These are phyloP conservation scores for Drosophila setosimentum DNA, from an alignment of 2,888 invertebrate genomes.

Conservation along the genomic window DNA sequence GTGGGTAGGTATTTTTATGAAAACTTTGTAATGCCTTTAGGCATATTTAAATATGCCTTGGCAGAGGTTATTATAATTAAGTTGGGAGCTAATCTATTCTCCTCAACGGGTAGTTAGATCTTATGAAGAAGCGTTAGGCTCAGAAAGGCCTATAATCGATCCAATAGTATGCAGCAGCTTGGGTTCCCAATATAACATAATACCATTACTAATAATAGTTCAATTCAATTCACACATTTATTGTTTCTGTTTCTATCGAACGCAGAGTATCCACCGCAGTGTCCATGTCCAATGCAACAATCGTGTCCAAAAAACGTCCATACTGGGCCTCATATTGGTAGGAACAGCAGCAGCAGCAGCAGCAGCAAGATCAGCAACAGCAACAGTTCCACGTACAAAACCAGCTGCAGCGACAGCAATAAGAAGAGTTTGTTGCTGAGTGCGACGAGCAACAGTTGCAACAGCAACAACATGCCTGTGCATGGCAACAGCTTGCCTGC, in stretches of 20 bases:
- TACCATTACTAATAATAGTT: no score
- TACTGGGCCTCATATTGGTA: constrained; percentile 99
- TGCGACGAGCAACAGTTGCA: constrained; percentile 71
- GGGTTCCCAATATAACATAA: background rate
- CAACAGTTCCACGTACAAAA: constrained; percentile 36
- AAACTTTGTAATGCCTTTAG: background rate
- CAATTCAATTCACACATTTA: background rate
- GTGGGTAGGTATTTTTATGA: background rate
- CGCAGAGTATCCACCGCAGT: constrained; percentile 87
- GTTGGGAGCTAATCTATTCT: background rate
- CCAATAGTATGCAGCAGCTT: background rate
- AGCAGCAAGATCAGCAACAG: constrained; percentile 54
- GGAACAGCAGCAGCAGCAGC: constrained; percentile 88
- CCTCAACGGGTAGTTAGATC: background rate
- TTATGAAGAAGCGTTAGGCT: background rate
- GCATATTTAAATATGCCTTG: background rate
- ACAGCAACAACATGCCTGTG: constrained; percentile 53
- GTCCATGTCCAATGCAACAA: constrained; percentile 96
- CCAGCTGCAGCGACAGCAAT: constrained; percentile 31
- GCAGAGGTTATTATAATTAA: background rate
- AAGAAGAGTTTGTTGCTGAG: constrained; percentile 60
- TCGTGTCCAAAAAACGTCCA: constrained; percentile 99
- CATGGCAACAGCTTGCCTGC: constrained; percentile 72
- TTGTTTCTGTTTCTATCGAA: background rate
- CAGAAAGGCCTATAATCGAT: background rate